Evolutionary conservation across 2,888 invertebrate genomes (phyloP), one percentile per base, ranked within the genome.

Genomic region (Archips xylosteana): DNA sequence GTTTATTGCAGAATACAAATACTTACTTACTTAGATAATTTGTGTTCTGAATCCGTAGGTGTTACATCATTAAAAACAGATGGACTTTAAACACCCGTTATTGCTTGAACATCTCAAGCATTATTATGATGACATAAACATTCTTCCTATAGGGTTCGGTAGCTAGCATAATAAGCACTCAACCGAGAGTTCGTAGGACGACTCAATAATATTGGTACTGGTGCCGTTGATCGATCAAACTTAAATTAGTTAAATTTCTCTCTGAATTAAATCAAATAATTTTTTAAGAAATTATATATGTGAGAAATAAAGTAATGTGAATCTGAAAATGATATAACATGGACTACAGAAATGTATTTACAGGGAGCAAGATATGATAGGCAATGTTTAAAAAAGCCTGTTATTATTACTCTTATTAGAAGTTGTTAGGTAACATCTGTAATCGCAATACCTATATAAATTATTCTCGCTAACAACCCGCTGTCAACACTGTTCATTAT

Each of bases 51-150:
- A 39, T 39, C 39, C 60, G 60, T 39, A 60, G n/a, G 36, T 60
- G 6, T 39, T 36, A 60, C 45, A 8, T 65, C 13, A 47, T 10
- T 49, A 42, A n/a, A 39, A 51, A 64, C 60, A 42, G 12, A n/a
- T 23, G 59, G 42, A 63, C 67, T 70, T 61, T 49, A 49, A n/a
- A 23, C 32, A 32, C n/a, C 45, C 39, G 49, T 76, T 76, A 78
- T 81, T 71, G 79, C 71, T 70, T 23, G 54, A 72, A 67, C 76
- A 76, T 68, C 69, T 49, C 54, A 45, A 23, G 51, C 70, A 78
- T 79, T 74, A 81, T 80, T 78, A 80, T 82, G 81, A 82, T 82
- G 80, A 81, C 77, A 76, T 80, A 76, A 65, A 76, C 82, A 80
- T 75, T 74, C 71, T 64, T 70, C 60, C 23, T 54, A 45, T 64